Evolutionary conservation across 2,888 invertebrate species (phyloP), one percentile per base, ranked within the genome.

Genomic region (Polydrusus cervinus): DNA sequence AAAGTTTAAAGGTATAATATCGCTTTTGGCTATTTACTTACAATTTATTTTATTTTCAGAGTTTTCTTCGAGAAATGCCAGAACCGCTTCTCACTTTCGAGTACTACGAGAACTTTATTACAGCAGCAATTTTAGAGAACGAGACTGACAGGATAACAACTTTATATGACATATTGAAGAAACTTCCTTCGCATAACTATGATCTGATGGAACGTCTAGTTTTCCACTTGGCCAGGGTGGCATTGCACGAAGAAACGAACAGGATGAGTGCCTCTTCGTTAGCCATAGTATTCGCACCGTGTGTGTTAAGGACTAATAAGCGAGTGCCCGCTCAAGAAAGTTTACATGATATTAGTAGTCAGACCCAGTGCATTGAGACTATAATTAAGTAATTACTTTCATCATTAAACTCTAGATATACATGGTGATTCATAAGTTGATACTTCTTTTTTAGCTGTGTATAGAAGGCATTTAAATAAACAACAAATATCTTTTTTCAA

Each of bases 251-350:
- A 87, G 91, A 93, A 78, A 93, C 93, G 79, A 98, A 97, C 88
- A 89, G 96, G 25, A 98, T 98, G 98, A 95, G 95, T 71, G 92
- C 97, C 0, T 94, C 95, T 84, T 95, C 96, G 67, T 88, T 98
- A 80, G 96, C 97, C 66, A 97, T 97, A 81, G 96, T 98, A 79
- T 98, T 97, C 88, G 97, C 97, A 53, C 97, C 98, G 61, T 97
- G 97, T 87, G 94, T 98, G 76, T 89, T 98, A 79, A 91, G 97
- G 82, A 95, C 97, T 78, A 95, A 95, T 87, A 93, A 95, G 86
- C 88, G 92, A 78, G 91, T 96, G 80, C 96, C 96, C 57, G 97
- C 97, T 66, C 97, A 97, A 88, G 96, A 96, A 86, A 95, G 96
- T 84, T 89, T 98, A 79, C 93, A 93, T 83, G 97, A 97, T 87